phyloP scores from a whole-genome alignment of 2,888 invertebrate genomes.

The Spatulosminthurus flaviceps region DNA sequence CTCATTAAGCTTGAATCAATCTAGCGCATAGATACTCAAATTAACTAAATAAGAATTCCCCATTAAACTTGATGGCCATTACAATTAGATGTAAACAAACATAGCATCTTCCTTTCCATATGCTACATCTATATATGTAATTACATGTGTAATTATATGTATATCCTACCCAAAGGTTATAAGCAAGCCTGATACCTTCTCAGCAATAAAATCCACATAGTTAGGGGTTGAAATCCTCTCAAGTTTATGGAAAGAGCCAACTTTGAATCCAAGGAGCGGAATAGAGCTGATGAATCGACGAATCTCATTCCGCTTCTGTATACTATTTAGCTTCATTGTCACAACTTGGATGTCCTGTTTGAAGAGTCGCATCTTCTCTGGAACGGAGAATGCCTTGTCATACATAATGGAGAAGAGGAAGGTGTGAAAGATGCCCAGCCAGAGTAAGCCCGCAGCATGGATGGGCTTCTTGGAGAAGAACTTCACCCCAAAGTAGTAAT shows the following conservation, averaged over 20 bases:
- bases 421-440: slow-evolving; percentile 34
- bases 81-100: too few species aligned
- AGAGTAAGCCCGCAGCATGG: not conserved
- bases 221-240: slow-evolving; percentile 35
- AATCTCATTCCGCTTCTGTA: slow-evolving; percentile 16
- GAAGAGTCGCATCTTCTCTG: slow-evolving; percentile 25
- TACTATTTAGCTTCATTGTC: not conserved
- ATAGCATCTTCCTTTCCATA: too few species aligned
- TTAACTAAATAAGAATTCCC: too few species aligned
- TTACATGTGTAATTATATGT: too few species aligned
- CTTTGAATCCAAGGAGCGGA: slow-evolving; percentile 33
- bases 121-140: too few species aligned
- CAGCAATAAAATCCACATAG: slow-evolving; percentile 36
- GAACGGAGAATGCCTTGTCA: slow-evolving; percentile 42
- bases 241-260: slow-evolving; percentile 34
- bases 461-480: not conserved
- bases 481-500: slow-evolving; percentile 38
- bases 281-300: slow-evolving; percentile 21
- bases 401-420: slow-evolving; percentile 35
- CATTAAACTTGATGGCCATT: too few species aligned
- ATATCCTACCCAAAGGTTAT: slow-evolving; percentile 21
- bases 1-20: too few species aligned
- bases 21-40: too few species aligned
- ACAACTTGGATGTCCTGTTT: slow-evolving; percentile 17
- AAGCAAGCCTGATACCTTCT: slow-evolving; percentile 31